phyloP scores from a whole-genome alignment of 2,888 invertebrate species.

The Athetis lepigone region DNA sequence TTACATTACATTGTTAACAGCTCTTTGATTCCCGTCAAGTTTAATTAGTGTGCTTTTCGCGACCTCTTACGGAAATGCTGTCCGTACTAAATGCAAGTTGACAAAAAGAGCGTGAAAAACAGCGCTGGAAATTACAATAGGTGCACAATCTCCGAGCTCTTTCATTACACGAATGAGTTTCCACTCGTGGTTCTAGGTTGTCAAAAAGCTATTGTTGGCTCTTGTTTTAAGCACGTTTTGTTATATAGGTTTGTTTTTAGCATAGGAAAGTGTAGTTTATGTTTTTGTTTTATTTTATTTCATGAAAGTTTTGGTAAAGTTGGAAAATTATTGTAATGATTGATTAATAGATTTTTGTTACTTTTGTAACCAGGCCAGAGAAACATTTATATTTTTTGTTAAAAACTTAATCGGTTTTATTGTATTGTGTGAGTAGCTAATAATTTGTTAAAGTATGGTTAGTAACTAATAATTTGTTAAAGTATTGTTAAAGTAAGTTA shows the following conservation, averaged over 20 bases:
- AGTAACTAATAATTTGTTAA: too few species aligned
- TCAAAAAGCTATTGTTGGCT: constrained; percentile 39
- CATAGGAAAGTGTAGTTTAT: not conserved
- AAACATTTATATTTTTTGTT: too few species aligned
- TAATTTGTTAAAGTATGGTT: too few species aligned
- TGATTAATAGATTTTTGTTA: too few species aligned
- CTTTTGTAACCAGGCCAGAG: too few species aligned
- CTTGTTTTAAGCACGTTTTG: constrained; percentile 10
- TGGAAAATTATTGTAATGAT: too few species aligned
- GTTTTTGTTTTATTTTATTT: too few species aligned
- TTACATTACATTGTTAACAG: constrained; percentile 32
- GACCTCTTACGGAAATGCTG: constrained; percentile 38
- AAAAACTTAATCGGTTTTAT: too few species aligned
- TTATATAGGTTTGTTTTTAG: constrained; percentile 8
- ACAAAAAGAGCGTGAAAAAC: constrained; percentile 48
- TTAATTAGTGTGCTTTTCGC: constrained; percentile 56
- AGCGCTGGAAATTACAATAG: constrained; percentile 45
- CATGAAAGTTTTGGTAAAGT: not conserved
- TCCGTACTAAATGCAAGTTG: constrained; percentile 31
- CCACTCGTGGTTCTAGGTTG: constrained; percentile 8
- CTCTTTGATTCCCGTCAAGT: constrained; percentile 44
- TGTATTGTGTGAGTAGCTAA: too few species aligned
- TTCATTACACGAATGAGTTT: constrained; percentile 35
- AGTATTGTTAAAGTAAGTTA: too few species aligned
- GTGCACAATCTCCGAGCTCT: constrained; percentile 35